Conservation (phyloP, 2,888 invertebrate genomes). For the Ditula angustiorana region DNA sequence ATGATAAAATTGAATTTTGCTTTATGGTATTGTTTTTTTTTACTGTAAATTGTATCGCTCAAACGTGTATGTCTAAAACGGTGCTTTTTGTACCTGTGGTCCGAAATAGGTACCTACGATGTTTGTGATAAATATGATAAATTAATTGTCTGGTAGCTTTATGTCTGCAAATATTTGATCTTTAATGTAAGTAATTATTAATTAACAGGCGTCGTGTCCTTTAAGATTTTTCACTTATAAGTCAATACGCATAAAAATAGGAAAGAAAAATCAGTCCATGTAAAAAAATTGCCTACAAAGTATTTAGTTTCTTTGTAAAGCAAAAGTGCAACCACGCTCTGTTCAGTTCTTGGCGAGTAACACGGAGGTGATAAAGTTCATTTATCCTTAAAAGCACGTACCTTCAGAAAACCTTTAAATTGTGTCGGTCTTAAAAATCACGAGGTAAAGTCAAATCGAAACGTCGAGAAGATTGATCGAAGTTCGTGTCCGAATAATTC, state of each 20-base stretch:
- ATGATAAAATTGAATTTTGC: neutral
- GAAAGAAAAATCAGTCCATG: too few species aligned
- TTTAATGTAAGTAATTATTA: too few species aligned
- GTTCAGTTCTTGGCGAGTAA: neutral
- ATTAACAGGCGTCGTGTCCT: too few species aligned
- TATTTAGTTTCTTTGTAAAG: neutral
- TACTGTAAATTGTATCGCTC: too few species aligned
- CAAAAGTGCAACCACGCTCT: neutral
- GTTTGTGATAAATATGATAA: too few species aligned
- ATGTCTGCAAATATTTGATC: too few species aligned
- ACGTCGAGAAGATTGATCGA: constrained; percentile 55
- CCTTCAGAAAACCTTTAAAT: constrained; percentile 32
- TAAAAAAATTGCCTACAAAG: neutral
- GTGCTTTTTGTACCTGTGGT: too few species aligned
- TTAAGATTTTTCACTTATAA: too few species aligned
- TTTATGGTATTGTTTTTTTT: neutral
- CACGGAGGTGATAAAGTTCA: constrained; percentile 2
- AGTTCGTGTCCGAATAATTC: constrained; percentile 49
- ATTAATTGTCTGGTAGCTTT: too few species aligned
- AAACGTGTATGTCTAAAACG: too few species aligned
- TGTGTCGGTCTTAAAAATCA: constrained; percentile 32
- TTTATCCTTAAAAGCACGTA: constrained; percentile 22
- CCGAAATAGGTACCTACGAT: too few species aligned
- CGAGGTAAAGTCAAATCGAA: constrained; percentile 37
- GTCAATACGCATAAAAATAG: too few species aligned